Evolutionary conservation across 2,888 invertebrate genomes (phyloP).

Genomic region (Acanthopleura granulata): DNA sequence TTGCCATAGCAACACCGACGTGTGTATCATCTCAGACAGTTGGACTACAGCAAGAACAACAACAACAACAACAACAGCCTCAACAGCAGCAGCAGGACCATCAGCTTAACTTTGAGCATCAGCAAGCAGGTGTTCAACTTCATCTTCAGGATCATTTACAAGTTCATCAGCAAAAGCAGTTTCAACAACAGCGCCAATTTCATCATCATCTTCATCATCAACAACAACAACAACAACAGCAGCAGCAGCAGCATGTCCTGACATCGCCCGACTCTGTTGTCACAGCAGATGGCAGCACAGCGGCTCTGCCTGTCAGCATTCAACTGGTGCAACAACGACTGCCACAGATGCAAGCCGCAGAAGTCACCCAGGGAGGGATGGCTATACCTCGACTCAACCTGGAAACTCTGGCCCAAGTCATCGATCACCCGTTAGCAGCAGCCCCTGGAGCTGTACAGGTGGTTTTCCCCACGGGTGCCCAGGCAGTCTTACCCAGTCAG

Average conservation of each 20-base stretch:
- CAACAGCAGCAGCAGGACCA: not conserved
- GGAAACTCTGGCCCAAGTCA: slow-evolving; percentile 1
- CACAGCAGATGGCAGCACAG: not conserved
- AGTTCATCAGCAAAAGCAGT: not conserved
- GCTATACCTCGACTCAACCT: not conserved
- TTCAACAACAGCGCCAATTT: not conserved
- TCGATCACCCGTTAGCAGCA: not conserved
- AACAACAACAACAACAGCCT: not conserved
- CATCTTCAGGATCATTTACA: too few species aligned
- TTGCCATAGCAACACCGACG: not conserved
- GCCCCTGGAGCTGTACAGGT: not conserved
- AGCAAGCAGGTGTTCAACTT: too few species aligned
- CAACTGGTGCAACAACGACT: not conserved
- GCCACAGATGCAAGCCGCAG: not conserved
- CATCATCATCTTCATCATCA: not conserved
- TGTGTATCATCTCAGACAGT: not conserved
- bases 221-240: not conserved
- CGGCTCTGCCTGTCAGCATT: not conserved
- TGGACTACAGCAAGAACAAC: not conserved
- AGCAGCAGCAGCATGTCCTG: not conserved
- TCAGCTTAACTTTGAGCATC: too few species aligned
- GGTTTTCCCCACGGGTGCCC: not conserved
- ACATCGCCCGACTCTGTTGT: not conserved
- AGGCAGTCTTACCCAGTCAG: not conserved
- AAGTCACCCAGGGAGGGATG: not conserved